Evolutionary conservation across 2,113 vertebrate genomes (phyloP).

Genomic region (Microcebus griseorufus): DNA sequence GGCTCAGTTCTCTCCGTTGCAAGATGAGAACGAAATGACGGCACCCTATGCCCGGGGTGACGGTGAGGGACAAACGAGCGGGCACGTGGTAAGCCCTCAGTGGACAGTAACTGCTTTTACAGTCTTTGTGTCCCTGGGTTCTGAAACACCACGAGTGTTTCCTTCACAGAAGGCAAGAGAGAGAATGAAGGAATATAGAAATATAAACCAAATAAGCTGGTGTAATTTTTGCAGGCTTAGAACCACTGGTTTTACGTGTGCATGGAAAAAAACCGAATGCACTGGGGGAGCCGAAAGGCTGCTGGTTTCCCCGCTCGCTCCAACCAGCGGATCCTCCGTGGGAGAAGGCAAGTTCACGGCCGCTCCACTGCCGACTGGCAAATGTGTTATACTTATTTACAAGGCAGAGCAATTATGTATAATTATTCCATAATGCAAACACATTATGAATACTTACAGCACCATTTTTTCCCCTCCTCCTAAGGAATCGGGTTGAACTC

Average conservation of each 20-base stretch:
- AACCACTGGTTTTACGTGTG: fast-evolving
- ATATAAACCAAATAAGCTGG: fast-evolving
- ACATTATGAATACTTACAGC: slow-evolving; percentile 63
- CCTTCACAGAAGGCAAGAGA: fast-evolving
- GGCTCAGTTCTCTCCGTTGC: neutral
- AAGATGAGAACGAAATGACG: neutral
- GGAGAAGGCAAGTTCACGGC: neutral
- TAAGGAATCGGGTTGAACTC: neutral
- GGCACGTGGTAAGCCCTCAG: fast-evolving
- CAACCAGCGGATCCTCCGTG: neutral
- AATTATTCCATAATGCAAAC: slow-evolving; percentile 73
- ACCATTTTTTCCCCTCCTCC: neutral
- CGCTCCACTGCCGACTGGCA: slow-evolving; percentile 5
- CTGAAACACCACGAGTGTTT: neutral
- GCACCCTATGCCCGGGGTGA: fast-evolving
- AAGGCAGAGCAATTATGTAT: slow-evolving; percentile 61
- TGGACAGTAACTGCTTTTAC: fast-evolving
- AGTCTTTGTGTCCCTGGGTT: neutral
- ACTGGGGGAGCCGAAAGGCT: fast-evolving
- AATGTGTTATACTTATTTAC: slow-evolving; percentile 66
- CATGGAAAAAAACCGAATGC: fast-evolving
- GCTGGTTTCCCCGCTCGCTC: fast-evolving
- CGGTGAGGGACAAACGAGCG: fast-evolving
- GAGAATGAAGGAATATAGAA: neutral
- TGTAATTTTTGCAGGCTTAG: neutral